Evolutionary conservation across 2,113 vertebrate species (phyloP), one percentile per base, ranked within the genome.

Genomic region (Pluvianellus socialis): DNA sequence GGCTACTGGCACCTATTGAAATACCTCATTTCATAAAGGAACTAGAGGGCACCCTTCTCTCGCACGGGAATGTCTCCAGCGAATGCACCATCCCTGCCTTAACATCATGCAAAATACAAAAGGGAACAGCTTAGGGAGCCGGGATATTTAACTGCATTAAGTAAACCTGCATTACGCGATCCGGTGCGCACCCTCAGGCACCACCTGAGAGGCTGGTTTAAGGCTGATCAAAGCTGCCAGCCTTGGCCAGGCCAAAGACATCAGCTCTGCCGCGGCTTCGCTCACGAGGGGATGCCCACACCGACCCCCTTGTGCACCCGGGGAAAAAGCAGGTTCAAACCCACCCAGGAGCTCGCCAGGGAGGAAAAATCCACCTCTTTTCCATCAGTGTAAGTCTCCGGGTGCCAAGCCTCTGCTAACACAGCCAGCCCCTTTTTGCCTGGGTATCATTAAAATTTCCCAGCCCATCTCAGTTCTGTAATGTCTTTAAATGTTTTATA

Each of bases 11-110:
- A 4, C 45, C 82, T 65, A 40, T 11, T 86, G 89, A 80, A 92
- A 77, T 2, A 3, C 13, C 1, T 1, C 44, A 16, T 63, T 88
- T 50, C 82, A 66, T 40, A 88, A 32, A 68, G 42, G 44, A 79
- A 73, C 0, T 14, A 76, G 74, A 88, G 90, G 79, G 85, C 67
- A 80, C 21, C 2, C 14, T 88, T 68, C 56, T 56, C 87, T 70
- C 0, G 0, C 14, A 5, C 0, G 2, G 89, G 49, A 91, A 61
- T 58, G 6, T n/a, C 70, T 93, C 83, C 84, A 0, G 0, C 9
- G 44, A 45, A 53, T 3, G 59, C 42, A 12, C 6, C 85, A 19
- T 8, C 66, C 44, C n/a, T 18, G 72, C 66, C 40, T 68, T 13
- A 13, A 11, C 87, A 2, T 19, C 40, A 42, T 14, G n/a, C 26